Evolutionary conservation across 2,888 invertebrate genomes (phyloP).

Genomic region (Microctonus aethiopoides): DNA sequence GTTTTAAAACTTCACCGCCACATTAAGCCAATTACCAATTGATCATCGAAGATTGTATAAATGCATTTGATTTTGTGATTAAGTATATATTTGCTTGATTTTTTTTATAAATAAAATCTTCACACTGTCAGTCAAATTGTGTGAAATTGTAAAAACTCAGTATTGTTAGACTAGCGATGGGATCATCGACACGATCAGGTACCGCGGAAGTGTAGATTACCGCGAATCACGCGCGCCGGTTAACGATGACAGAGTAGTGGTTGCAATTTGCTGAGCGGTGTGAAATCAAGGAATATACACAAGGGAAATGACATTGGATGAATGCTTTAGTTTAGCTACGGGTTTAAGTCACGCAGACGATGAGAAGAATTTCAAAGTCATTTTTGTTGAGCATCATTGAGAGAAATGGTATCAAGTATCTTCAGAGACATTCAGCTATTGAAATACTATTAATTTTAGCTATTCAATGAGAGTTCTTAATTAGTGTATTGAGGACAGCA

Average conservation of each 20-base stretch:
- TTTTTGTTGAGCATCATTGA: background rate
- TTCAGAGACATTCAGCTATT: background rate
- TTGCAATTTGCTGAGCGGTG: background rate
- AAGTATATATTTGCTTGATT: too few species aligned
- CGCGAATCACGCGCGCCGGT: conserved; percentile 28
- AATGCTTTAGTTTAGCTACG: conserved; percentile 27
- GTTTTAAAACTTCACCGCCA: background rate
- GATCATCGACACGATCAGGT: conserved; percentile 35
- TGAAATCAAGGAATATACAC: background rate
- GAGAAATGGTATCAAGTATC: too few species aligned
- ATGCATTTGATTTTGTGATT: too few species aligned
- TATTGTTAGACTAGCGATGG: conserved; percentile 19
- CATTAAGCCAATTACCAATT: too few species aligned
- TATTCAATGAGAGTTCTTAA: background rate
- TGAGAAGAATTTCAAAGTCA: background rate
- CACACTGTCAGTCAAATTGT: background rate
- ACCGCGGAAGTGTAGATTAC: conserved; percentile 36
- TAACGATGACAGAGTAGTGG: conserved; percentile 11
- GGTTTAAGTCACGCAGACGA: conserved; percentile 50
- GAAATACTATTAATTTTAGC: background rate
- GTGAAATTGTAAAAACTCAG: background rate
- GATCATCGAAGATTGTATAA: background rate
- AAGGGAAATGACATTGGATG: conserved; percentile 23
- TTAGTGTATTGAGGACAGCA: background rate
- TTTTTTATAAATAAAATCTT: too few species aligned